A percentile compares a stretch with the other conserved stretches of the same genome.
These are phyloP conservation scores for Hymenochirus boettgeri DNA, from an alignment of 2,113 vertebrate genomes.

Conservation along the genomic window DNA sequence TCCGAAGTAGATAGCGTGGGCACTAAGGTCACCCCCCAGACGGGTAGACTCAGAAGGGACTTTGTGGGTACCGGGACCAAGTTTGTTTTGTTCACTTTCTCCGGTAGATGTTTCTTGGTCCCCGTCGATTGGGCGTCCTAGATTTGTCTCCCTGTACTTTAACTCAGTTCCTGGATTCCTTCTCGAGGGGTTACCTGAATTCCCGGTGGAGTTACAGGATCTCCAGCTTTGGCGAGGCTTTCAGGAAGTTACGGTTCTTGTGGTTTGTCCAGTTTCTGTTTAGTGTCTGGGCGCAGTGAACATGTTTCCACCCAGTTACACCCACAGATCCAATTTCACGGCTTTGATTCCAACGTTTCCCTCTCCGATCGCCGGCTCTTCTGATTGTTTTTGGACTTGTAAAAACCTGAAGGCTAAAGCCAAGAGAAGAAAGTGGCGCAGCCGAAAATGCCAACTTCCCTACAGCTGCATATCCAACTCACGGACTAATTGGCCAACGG, in stretches of 20 bases:
- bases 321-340: neutral
- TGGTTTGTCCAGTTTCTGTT: neutral
- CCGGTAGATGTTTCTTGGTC: rapidly evolving
- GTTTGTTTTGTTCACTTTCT: neutral
- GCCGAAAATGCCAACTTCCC: slow-evolving; percentile 76
- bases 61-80: neutral
- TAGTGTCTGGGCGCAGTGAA: slow-evolving; percentile 28
- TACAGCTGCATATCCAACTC: slow-evolving; percentile 79
- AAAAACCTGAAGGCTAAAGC: slow-evolving; percentile 73
- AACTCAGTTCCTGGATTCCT: too few relatives aligned
- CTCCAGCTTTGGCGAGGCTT: neutral
- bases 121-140: neutral
- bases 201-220: rapidly evolving
- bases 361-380: neutral
- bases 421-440: slow-evolving; percentile 68
- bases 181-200: rapidly evolving
- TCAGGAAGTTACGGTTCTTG: neutral
- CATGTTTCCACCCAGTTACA: slow-evolving; percentile 38
- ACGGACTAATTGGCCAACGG: slow-evolving; percentile 53
- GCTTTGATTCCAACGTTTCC: rapidly evolving
- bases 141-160: neutral
- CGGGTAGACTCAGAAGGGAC: too few relatives aligned
- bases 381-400: slow-evolving; percentile 59
- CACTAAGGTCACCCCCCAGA: too few relatives aligned
- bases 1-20: too few relatives aligned